Evolutionary conservation across 2,113 vertebrate species (phyloP), one percentile per base, ranked within the genome.

Genomic region (Cyphomyrus discorhynchus): DNA sequence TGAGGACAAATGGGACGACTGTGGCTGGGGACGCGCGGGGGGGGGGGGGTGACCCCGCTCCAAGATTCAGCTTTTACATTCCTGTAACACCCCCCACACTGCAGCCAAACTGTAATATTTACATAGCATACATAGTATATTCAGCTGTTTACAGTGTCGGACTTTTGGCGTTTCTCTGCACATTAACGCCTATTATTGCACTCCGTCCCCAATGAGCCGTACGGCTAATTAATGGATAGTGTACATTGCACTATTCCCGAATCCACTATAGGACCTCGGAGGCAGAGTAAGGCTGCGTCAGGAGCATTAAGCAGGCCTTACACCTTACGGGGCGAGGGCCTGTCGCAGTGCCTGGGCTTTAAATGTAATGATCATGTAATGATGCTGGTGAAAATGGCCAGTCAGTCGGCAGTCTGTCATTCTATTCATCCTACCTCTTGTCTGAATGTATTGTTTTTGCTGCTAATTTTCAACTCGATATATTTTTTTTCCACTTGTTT

Each of bases 1-100:
- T 88, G 90, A 90, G 87, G 39, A 90, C 70, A 88, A 70, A 84
- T 45, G 87, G 87, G 21, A 53, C 27, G 87, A 90, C 46, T 58
- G 90, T 77, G 66, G 35, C 46, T 10, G 27, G 85, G 53, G 86
- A 50, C 31, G 35, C 13, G 86, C n/a, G 50, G 35, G 47, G 27
- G 74, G 50, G 39, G 2, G 70, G 19, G 77, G n/a, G 21, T 74
- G 62, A 88, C 87, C 42, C 24, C 15, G 10, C 39, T 66, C 39
- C 87, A 70, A 52, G 42, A 88, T 42, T 58, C 84, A 86, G 52
- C 84, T 31, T 86, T 53, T 31, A 87, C 86, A 87, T 87, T 87
- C 49, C 86, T 56, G 17, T 5, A 6, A 74, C 39, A 62, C 87
- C 87, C 58, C 39, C 56, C 21, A 2, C 58, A 77, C 66, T 39